Conservation (phyloP, 2,113 vertebrate genomes). For the Onychostruthus taczanowskii region DNA sequence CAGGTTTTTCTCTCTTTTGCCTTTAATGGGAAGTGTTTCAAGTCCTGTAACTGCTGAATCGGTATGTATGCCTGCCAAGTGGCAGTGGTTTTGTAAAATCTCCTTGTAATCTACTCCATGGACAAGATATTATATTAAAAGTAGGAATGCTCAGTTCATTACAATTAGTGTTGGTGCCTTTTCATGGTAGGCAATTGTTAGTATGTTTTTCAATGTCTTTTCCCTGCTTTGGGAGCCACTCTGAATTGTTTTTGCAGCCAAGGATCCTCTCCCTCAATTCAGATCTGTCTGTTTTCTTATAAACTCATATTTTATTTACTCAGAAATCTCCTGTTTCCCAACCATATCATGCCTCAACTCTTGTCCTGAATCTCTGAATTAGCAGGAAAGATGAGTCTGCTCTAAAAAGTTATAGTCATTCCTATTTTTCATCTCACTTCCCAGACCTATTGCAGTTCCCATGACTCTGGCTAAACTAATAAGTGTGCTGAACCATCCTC, state of each 20-base stretch:
- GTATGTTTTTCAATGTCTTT: neutral
- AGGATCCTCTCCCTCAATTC: neutral
- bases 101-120: neutral
- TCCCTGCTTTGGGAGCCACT: neutral
- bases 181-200: neutral
- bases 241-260: neutral
- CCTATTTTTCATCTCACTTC: neutral
- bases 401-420: neutral
- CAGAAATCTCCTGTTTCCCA: neutral
- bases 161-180: neutral
- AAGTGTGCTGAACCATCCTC: neutral
- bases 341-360: rapidly evolving
- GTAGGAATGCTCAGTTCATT: neutral
- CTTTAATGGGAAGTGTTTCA: neutral
- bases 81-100: neutral
- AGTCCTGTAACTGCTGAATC: neutral
- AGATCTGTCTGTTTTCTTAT: neutral
- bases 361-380: neutral
- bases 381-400: neutral
- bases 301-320: neutral
- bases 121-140: neutral
- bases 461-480: neutral
- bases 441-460: neutral
- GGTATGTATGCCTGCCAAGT: neutral
- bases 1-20: neutral